A percentile compares a stretch with the other conserved stretches of the same genome.
phyloP scores from a whole-genome alignment of 1,140 invertebrate species.

The Drosophila pseudoobscura region DNA sequence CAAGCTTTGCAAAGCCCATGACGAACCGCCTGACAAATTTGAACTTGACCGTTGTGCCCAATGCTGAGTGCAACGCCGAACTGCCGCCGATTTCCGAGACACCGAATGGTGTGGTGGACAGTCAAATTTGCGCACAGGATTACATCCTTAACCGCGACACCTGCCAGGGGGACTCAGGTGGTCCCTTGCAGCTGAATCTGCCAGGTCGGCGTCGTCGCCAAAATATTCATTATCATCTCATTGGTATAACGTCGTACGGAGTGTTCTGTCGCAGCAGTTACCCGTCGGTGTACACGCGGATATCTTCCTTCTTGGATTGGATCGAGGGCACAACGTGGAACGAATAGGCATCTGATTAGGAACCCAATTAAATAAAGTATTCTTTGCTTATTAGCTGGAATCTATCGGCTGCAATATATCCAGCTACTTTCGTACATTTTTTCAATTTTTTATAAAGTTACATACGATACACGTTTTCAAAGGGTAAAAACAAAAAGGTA shows the following conservation, averaged over 20 bases:
- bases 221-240: slow-evolving; percentile 70
- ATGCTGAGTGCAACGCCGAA: slow-evolving; percentile 65
- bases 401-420: too few relatives aligned
- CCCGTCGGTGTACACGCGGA: slow-evolving; percentile 84
- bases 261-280: slow-evolving; percentile 80
- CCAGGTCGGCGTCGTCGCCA: slow-evolving; percentile 69
- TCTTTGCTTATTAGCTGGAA: too few relatives aligned
- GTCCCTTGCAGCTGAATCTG: slow-evolving; percentile 70
- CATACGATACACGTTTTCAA: slow-evolving; percentile 4
- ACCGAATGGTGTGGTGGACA: slow-evolving; percentile 56
- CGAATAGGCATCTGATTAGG: too few relatives aligned
- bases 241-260: slow-evolving; percentile 82
- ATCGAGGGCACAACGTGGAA: slow-evolving; percentile 83
- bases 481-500: slow-evolving; percentile 54
- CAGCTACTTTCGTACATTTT: background rate
- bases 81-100: slow-evolving; percentile 61
- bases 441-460: slow-evolving; percentile 29
- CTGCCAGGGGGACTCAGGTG: slow-evolving; percentile 76
- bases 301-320: slow-evolving; percentile 84
- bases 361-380: too few relatives aligned
- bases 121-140: slow-evolving; percentile 75
- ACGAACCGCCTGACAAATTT: slow-evolving; percentile 73
- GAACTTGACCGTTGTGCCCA: slow-evolving; percentile 70
- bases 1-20: slow-evolving; percentile 61
- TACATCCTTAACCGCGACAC: slow-evolving; percentile 69